Conservation (phyloP, 2,113 vertebrate species). For the Turdus rufiventris region DNA sequence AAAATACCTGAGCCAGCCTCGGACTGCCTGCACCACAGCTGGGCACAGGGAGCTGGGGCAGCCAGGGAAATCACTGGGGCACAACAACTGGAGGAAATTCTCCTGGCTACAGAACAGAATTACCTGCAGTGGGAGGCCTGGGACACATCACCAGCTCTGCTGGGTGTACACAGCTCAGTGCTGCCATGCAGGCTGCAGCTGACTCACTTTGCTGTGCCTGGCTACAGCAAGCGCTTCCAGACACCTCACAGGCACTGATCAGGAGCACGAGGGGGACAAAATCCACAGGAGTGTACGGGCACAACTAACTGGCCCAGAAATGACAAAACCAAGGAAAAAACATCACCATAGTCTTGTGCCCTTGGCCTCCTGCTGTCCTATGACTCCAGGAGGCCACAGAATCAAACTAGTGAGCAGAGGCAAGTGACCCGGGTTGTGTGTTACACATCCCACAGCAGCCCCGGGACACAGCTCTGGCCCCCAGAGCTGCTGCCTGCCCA, state of each 20-base stretch:
- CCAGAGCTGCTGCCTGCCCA: background rate
- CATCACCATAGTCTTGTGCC: background rate
- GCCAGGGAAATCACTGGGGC: background rate
- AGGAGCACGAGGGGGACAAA: rapidly evolving
- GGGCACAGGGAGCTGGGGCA: background rate
- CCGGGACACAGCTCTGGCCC: background rate
- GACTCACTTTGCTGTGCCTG: background rate
- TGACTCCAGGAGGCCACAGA: background rate
- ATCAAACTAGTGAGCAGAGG: background rate
- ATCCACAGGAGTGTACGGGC: background rate
- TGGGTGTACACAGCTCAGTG: background rate
- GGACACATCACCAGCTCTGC: background rate
- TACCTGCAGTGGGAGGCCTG: background rate
- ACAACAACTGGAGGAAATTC: background rate
- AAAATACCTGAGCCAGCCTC: background rate
- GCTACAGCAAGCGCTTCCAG: rapidly evolving
- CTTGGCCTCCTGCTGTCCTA: background rate
- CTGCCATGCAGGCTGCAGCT: background rate
- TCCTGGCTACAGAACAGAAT: background rate
- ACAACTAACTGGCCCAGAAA: background rate
- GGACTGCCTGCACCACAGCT: rapidly evolving
- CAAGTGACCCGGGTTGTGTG: rapidly evolving
- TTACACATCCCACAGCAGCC: background rate
- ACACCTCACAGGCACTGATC: background rate
- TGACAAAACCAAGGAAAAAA: background rate